Percentiles rank a stretch among this genome's conserved stretches.
These are phyloP conservation scores for Rhabdomys pumilio DNA, from an alignment of 2,797 vertebrate genomes.

Conservation along the genomic window DNA sequence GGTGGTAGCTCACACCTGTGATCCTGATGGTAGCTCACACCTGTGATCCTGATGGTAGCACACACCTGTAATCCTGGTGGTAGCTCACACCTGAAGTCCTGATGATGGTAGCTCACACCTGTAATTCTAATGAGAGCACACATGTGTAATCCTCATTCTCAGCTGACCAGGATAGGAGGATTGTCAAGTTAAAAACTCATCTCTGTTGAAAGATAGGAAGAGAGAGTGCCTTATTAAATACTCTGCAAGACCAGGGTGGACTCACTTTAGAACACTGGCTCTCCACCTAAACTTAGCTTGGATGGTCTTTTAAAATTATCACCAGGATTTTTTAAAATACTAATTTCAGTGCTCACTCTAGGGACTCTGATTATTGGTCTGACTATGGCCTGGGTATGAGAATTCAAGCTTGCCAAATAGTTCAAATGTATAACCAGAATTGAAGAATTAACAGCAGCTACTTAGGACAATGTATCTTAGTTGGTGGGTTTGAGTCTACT, in stretches of 20 bases:
- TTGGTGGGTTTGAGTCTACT: background rate
- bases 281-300: background rate
- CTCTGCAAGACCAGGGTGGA: background rate
- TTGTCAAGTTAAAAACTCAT: background rate
- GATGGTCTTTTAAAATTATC: background rate
- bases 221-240: background rate
- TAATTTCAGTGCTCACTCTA: background rate
- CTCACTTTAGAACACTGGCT: background rate
- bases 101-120: background rate
- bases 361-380: slow-evolving; percentile 6
- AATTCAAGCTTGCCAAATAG: background rate
- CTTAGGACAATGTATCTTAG: background rate
- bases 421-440: background rate
- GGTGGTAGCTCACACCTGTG: background rate
- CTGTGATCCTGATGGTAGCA: background rate
- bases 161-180: background rate
- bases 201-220: too few relatives aligned
- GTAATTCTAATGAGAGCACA: background rate
- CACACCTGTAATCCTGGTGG: background rate
- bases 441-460: background rate
- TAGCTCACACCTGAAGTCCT: background rate
- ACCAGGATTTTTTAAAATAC: slow-evolving; percentile 33
- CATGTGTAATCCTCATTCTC: background rate
- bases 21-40: background rate
- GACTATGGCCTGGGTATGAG: background rate